Base-by-base conservation (phyloP, 2,888 invertebrate genomes). In the Sarcophaga rosellei region DNA sequence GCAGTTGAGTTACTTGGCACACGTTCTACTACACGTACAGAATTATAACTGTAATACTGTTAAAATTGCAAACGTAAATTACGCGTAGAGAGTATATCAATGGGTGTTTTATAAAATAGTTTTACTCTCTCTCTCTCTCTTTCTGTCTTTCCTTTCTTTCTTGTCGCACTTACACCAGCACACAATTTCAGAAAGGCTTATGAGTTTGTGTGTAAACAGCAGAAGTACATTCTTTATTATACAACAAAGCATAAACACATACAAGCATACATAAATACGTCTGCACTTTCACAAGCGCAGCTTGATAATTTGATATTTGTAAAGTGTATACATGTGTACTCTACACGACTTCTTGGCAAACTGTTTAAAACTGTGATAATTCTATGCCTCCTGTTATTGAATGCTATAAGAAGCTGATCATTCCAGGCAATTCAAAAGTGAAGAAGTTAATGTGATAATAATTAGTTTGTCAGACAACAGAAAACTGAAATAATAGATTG, bases 51-150 rank as follows among this genome's bases (percentile, higher is more conserved):
- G 69, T 65, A 72, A 79, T 79, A 63, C 70, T 15, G 53, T 79
- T 79, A 63, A 72, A 79, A 79, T 79, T 79, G 70, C 63, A 70
- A 63, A 62, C 44, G 62, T 65, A 53, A 63, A 79, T 53, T 65
- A 72, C 53, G 70, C 61, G 63, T 63, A 15, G 35, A 35, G 11
- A 10, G 69, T 45, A 63, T 78, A 69, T 78, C 17, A 68, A 44
- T 23, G 53, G 35, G n/a, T 70, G n/a, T 70, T 25, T 70, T 23
- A 25, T 57, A 53, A n/a, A 70, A 12, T 11, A 70, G 4, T 70
- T 47, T 53, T 23, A 47, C 21, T 25, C 21, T 21, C 68, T 21
- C 47, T 53, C 11, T 10, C 35, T 35, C 35, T 8, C 35, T 35
- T 35, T 35, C 8, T 35, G 2, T 35, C 35, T 10, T 35, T 35